Evolutionary conservation across 2,113 vertebrate species (phyloP).

Genomic region (Taurulus bubalis): DNA sequence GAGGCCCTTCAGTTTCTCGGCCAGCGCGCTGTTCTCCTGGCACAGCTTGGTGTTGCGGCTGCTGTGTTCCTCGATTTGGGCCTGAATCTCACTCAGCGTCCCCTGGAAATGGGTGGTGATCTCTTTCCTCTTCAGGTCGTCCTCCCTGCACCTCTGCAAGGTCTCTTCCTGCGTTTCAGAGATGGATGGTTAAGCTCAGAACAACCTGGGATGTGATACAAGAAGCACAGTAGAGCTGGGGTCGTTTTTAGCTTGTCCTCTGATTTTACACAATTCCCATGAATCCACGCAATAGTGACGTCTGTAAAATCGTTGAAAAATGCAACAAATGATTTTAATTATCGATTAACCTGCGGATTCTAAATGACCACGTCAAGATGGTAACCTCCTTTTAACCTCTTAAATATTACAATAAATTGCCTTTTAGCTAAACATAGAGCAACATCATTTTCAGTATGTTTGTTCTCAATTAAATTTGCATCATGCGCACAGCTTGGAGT

Average conservation of each 20-base stretch:
- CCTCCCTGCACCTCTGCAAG: constrained; percentile 93
- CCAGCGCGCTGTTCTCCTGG: constrained; percentile 94
- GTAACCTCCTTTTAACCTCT: background rate
- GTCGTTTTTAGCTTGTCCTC: background rate
- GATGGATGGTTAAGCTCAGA: background rate
- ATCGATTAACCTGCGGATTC: background rate
- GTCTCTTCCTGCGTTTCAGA: constrained; percentile 90
- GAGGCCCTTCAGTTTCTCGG: constrained; percentile 95
- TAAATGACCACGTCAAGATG: no score
- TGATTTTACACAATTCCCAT: background rate
- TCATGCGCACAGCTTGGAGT: background rate
- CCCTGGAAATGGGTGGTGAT: constrained; percentile 98
- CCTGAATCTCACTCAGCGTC: constrained; percentile 94
- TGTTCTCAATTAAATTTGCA: background rate
- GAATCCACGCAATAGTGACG: background rate
- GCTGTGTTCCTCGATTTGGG: constrained; percentile 98
- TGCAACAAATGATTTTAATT: background rate
- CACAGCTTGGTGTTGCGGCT: constrained; percentile 94
- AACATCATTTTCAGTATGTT: background rate
- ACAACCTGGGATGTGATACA: background rate
- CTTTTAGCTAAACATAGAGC: background rate
- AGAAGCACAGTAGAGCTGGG: background rate
- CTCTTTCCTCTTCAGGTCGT: constrained; percentile 98
- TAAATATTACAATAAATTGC: background rate
- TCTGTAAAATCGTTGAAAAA: background rate